Conservation (phyloP, 2,113 vertebrate species). For the Gopherus evgoodei region DNA sequence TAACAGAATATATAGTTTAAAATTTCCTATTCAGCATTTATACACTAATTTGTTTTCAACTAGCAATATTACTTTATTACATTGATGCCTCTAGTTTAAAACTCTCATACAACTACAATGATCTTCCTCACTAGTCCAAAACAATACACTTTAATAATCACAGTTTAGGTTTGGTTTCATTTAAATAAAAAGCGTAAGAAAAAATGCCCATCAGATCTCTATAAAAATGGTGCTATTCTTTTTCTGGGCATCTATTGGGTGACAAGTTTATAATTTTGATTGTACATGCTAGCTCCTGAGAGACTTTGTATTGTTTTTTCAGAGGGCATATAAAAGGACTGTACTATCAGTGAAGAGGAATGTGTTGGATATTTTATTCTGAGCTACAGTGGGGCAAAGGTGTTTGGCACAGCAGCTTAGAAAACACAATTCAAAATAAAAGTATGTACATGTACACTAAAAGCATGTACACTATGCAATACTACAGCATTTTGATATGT, state of each 20-base stretch:
- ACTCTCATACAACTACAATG: background rate
- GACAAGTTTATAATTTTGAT: background rate
- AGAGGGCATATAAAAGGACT: background rate
- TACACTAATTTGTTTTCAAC: background rate
- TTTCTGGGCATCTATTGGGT: background rate
- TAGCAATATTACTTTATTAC: background rate
- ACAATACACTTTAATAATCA: background rate
- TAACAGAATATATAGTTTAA: conserved; percentile 45
- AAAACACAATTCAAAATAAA: background rate
- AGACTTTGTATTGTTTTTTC: background rate
- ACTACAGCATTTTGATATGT: background rate
- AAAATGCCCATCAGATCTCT: background rate
- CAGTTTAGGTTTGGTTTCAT: background rate
- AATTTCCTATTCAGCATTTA: background rate
- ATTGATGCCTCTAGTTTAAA: background rate
- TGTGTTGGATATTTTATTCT: background rate
- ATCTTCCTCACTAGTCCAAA: background rate
- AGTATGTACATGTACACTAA: background rate
- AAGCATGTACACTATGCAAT: background rate
- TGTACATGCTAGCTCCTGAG: background rate
- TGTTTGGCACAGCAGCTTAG: background rate
- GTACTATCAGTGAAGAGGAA: background rate
- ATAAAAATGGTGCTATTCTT: background rate
- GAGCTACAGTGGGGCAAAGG: background rate
- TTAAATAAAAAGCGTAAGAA: background rate